These are phyloP conservation scores for Phyllostomus discolor DNA, from an alignment of 2,113 vertebrate genomes.

Conservation along the genomic window DNA sequence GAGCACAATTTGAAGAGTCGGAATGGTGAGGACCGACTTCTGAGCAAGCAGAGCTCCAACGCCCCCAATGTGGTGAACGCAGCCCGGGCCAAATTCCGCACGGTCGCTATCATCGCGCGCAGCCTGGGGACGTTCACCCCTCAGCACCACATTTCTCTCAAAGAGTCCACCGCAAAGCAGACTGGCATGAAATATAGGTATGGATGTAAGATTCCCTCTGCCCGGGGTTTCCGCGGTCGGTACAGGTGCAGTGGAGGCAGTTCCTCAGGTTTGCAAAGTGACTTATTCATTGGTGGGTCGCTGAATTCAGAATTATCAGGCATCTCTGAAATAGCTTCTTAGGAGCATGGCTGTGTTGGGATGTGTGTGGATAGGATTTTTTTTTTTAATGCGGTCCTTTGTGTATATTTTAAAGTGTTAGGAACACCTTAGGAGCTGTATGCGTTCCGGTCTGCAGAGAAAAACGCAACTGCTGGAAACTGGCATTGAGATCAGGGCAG, in stretches of 20 bases:
- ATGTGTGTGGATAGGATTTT: neutral
- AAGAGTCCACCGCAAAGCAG: slow-evolving; percentile 98
- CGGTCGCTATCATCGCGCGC: slow-evolving; percentile 97
- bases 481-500: neutral
- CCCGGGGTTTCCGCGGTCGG: neutral
- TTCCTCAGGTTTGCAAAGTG: neutral
- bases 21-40: slow-evolving; percentile 93
- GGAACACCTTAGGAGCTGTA: neutral
- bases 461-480: neutral
- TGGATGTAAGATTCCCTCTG: slow-evolving; percentile 63
- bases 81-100: slow-evolving; percentile 95
- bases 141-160: slow-evolving; percentile 97
- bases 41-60: slow-evolving; percentile 91
- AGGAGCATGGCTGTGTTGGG: neutral
- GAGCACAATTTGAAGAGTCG: slow-evolving; percentile 97
- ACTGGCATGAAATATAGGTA: slow-evolving; percentile 99
- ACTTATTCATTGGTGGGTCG: neutral
- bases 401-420: neutral
- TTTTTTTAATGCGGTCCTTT: slow-evolving; percentile 1
- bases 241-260: slow-evolving; percentile 20
- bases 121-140: slow-evolving; percentile 97
- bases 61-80: slow-evolving; percentile 95
- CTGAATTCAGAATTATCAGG: slow-evolving; percentile 29
- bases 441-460: neutral
- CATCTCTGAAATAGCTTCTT: slow-evolving; percentile 25